Conservation (phyloP, 2,113 vertebrate genomes). For the Cariama cristata region DNA sequence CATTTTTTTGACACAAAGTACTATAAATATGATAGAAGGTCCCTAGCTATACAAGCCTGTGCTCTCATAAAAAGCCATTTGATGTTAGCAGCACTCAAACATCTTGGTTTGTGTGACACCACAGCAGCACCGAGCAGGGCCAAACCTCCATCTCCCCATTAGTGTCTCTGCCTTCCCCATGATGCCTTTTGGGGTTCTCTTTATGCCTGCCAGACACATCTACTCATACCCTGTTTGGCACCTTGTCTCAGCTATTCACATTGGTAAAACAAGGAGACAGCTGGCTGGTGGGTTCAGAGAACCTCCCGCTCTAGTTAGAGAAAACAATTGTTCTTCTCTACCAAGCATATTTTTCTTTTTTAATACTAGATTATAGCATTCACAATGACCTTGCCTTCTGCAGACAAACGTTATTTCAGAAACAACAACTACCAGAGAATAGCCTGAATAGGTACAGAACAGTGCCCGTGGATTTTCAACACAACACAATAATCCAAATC, state of each 20-base stretch:
- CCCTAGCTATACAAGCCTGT: rapidly evolving
- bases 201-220: neutral
- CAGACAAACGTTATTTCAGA: conserved; percentile 27
- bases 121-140: neutral
- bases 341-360: neutral
- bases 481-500: neutral
- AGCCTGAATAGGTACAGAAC: neutral
- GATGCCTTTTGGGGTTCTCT: neutral
- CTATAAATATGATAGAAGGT: neutral
- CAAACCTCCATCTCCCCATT: neutral
- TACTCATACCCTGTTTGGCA: neutral
- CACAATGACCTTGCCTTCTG: conserved; percentile 8
- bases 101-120: neutral
- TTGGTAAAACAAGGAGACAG: conserved; percentile 24
- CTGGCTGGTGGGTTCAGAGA: conserved; percentile 51
- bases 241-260: neutral
- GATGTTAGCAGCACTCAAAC: neutral
- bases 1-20: neutral
- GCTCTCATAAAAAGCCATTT: neutral
- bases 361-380: conserved; percentile 26
- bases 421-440: neutral
- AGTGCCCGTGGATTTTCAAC: neutral
- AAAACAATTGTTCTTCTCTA: conserved; percentile 34
- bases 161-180: neutral
- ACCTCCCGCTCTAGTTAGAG: conserved; percentile 36